These are phyloP conservation scores for Xiphophorus hellerii DNA, from an alignment of 2,113 vertebrate species.

Conservation along the genomic window DNA sequence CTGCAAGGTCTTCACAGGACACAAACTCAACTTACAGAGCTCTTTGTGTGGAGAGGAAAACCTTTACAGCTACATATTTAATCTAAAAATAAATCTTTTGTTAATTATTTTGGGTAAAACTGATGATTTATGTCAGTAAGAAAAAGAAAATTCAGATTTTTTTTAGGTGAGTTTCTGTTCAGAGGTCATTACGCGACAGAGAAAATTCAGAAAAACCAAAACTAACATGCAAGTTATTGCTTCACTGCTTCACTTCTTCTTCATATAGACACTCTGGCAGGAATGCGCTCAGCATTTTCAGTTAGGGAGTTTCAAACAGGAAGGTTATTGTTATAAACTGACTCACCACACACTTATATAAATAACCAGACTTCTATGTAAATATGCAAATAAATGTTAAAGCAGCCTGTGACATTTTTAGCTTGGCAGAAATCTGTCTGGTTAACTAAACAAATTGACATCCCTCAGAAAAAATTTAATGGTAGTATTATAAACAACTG, in stretches of 20 bases:
- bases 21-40: background rate
- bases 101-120: background rate
- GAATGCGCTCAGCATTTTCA: background rate
- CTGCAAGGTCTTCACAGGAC: background rate
- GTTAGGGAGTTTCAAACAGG: background rate
- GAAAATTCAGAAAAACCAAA: background rate
- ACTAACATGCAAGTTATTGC: background rate
- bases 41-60: background rate
- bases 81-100: background rate
- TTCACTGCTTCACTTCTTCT: background rate
- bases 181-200: background rate
- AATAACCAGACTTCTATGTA: too few relatives aligned
- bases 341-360: background rate
- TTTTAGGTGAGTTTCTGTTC: background rate
- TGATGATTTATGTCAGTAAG: background rate
- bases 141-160: background rate
- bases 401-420: background rate
- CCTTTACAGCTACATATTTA: background rate
- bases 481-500: too few relatives aligned
- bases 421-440: background rate
- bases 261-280: background rate
- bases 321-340: background rate
- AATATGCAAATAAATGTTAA: background rate
- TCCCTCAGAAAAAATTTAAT: too few relatives aligned
- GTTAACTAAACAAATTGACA: background rate